Evolutionary conservation across 2,113 vertebrate genomes (phyloP).

Genomic region (Siniperca knerii): DNA sequence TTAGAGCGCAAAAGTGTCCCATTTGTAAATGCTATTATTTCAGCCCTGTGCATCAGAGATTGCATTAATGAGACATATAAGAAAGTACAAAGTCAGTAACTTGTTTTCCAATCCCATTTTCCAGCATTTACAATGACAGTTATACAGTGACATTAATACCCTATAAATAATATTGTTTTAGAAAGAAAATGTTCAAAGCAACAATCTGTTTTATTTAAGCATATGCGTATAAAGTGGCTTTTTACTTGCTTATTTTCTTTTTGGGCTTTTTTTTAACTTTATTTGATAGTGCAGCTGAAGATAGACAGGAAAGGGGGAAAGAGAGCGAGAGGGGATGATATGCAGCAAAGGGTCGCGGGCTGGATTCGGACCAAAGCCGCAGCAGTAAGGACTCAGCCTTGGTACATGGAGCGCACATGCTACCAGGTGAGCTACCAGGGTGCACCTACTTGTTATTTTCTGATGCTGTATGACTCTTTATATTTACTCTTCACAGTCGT

Average conservation of each 20-base stretch:
- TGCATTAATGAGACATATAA: constrained; percentile 42
- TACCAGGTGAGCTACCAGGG: no score
- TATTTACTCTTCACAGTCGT: background rate
- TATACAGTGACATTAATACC: background rate
- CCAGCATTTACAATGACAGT: constrained; percentile 17
- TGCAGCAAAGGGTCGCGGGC: no score
- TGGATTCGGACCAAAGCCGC: no score
- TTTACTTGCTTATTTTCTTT: background rate
- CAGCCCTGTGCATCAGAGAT: constrained; percentile 48
- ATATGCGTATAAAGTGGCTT: background rate
- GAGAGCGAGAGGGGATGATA: no score
- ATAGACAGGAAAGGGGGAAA: no score
- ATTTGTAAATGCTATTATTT: constrained; percentile 53
- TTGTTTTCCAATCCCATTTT: constrained; percentile 7
- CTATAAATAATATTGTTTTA: background rate
- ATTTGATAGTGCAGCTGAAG: no score
- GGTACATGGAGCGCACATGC: no score
- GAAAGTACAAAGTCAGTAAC: constrained; percentile 6
- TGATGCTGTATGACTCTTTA: background rate
- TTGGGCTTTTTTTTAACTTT: no score
- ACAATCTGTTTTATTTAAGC: background rate
- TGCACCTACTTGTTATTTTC: background rate
- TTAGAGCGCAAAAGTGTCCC: constrained; percentile 37
- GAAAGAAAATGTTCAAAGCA: background rate
- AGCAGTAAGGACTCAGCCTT: no score